Base-by-base conservation (phyloP, 2,888 invertebrate genomes). In the Callinectes sapidus region DNA sequence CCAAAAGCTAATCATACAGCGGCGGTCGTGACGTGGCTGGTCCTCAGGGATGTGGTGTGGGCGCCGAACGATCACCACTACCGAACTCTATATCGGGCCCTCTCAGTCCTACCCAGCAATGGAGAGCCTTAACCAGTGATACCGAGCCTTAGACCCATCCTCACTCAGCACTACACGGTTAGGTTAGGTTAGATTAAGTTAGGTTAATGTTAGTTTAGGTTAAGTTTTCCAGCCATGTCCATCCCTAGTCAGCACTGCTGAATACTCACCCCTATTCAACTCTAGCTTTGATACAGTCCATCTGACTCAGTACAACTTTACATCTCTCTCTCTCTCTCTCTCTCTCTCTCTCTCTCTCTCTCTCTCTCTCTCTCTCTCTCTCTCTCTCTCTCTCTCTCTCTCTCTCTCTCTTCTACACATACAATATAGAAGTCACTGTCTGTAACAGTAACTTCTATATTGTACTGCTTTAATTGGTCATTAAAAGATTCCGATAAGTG, bases 1-100 rank as follows among this genome's bases (percentile, higher is more conserved):
- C 87, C 87, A 87, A 87, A 87, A 87, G 87, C 87, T 87, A 87
- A 87, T 87, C 87, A 87, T 87, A 87, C n/a, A 87, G 42, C n/a
- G 48, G 54, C 28, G 87, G 54, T 35, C 48, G n/a, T 28, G 87
- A 87, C 87, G 54, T 23, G 42, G 42, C 54, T 42, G 87, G 54
- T n/a, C 28, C 42, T 28, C 14, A 18, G 61, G 16, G 71, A 71
- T 23, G 71, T 48, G 48, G 54, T 13, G 87, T 42, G 54, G 48
- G 48, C n/a, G 54, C 48, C 23, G 87, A 86, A 42, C 28, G n/a
- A 54, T 54, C 54, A 39, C 6, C 48, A 28, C 18, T 14, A 85
- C 39, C 85, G 18, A n/a, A 2, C 85, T 13, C 85, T 32, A 85
- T 5, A 8, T 18, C 39, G 5, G 39, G 23, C 61, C 13, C 61